Evolutionary conservation across 2,888 invertebrate genomes (phyloP).

Genomic region (Drosophila leonis): DNA sequence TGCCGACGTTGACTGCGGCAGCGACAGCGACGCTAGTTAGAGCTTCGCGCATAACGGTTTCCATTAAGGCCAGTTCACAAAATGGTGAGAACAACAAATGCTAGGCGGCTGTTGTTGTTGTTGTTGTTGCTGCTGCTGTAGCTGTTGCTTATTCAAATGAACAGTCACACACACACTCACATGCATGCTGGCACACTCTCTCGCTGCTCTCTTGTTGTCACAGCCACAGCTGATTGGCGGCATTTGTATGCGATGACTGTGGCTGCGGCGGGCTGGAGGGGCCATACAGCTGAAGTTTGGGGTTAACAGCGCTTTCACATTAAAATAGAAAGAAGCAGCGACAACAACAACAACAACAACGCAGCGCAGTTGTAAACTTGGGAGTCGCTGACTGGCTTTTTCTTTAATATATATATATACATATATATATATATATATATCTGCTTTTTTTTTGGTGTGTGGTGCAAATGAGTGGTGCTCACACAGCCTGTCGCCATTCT

Average conservation of each 20-base stretch:
- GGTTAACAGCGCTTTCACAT: slow-evolving; percentile 82
- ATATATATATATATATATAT: slow-evolving; percentile 62
- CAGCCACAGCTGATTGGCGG: slow-evolving; percentile 79
- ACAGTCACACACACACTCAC: slow-evolving; percentile 40
- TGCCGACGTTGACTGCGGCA: slow-evolving; percentile 31
- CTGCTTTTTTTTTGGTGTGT: slow-evolving; percentile 25
- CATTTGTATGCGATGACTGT: slow-evolving; percentile 46
- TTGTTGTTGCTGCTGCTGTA: slow-evolving; percentile 46
- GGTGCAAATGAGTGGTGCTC: slow-evolving; percentile 72
- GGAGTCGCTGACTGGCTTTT: slow-evolving; percentile 60
- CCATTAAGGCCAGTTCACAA: slow-evolving; percentile 84
- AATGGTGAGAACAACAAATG: slow-evolving; percentile 69
- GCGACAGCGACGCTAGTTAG: slow-evolving; percentile 58
- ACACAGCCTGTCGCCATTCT: slow-evolving; percentile 70
- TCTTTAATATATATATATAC: slow-evolving; percentile 68
- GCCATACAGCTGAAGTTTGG: slow-evolving; percentile 50
- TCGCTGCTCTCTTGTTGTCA: slow-evolving; percentile 60
- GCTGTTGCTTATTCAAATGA: slow-evolving; percentile 81
- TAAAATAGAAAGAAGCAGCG: slow-evolving; percentile 77
- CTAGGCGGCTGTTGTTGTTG: slow-evolving; percentile 52
- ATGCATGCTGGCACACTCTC: slow-evolving; percentile 41
- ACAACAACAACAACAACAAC: slow-evolving; percentile 46
- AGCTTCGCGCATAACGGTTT: slow-evolving; percentile 84
- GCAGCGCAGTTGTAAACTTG: slow-evolving; percentile 37
- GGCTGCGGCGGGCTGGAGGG: slow-evolving; percentile 7